phyloP scores from a whole-genome alignment of 2,113 vertebrate species.

The Porphyrio hochstetteri region DNA sequence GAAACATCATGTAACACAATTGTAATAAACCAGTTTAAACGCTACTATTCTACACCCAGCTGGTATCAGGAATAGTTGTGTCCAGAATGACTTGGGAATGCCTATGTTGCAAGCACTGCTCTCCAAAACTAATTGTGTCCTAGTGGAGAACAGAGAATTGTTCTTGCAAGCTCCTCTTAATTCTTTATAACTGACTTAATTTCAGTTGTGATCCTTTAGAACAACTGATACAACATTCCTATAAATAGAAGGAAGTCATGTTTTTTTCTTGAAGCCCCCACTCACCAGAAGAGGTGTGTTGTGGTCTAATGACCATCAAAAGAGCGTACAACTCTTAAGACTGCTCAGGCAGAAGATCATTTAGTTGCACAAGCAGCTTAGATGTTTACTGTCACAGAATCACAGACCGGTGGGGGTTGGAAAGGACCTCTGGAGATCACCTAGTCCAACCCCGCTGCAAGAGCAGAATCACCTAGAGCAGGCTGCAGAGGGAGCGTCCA shows the following conservation, averaged over 20 bases:
- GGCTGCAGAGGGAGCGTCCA: no score
- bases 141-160: not conserved
- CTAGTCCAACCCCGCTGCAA: no score
- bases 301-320: not conserved
- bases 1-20: not conserved
- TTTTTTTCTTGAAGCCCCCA: not conserved
- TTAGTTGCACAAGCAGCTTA: not conserved
- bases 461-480: no score
- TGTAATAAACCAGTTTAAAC: not conserved
- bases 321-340: not conserved
- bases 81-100: not conserved
- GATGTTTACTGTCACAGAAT: not conserved
- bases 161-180: not conserved
- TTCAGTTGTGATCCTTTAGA: not conserved
- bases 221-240: not conserved
- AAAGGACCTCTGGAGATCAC: no score
- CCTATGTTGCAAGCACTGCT: not conserved
- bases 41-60: not conserved
- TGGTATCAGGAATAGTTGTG: not conserved
- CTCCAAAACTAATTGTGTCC: not conserved
- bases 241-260: not conserved
- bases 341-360: not conserved
- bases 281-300: not conserved
- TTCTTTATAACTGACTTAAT: not conserved
- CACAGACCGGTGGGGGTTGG: no score